Evolutionary conservation across 2,113 vertebrate species (phyloP), one percentile per base, ranked within the genome.

Genomic region (Sylvietta virens): DNA sequence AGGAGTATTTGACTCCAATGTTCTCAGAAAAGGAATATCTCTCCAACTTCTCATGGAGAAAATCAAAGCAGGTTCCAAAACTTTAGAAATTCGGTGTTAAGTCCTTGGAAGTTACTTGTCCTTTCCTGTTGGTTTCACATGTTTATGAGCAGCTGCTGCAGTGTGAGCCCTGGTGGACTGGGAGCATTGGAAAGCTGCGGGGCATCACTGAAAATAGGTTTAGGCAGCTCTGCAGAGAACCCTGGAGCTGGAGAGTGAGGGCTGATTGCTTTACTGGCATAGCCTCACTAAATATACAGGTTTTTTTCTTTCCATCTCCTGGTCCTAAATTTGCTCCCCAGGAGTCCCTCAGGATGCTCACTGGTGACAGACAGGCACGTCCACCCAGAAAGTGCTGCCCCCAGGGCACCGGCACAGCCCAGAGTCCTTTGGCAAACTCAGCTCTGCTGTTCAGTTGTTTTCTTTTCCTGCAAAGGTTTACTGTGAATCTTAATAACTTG

Each of bases 171-270:
- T 57, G 50, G 70, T 92, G 93, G 81, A 92, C 81, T 85, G 74
- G 81, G 87, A 92, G 69, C 44, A 10, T 74, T 76, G 81, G 77
- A 79, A 95, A 95, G 69, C 94, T 79, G 66, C 27, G 0, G 89
- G 64, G 66, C 78, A 92, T 91, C 73, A 85, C 78, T 79, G 87
- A 85, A 91, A 97, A 94, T 91, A 87, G 58, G 37, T 84, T 94
- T 80, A 85, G 78, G 81, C 89, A 91, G 89, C 73, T 79, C 84
- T 87, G 27, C 64, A 61, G 81, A 92, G 70, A 92, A 18, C 66
- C 66, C 48, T 65, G 45, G 77, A 82, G 81, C n/a, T 91, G 70
- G 57, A 79, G 37, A 82, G 26, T 77, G 82, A 90, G 66, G 42
- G 33, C 54, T 87, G 66, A 92, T 95, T 91, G 58, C 91, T 86